A percentile compares a stretch with the other conserved stretches of the same genome.
Conservation (phyloP, 2,888 invertebrate species). For the Eucera pruinosa region DNA sequence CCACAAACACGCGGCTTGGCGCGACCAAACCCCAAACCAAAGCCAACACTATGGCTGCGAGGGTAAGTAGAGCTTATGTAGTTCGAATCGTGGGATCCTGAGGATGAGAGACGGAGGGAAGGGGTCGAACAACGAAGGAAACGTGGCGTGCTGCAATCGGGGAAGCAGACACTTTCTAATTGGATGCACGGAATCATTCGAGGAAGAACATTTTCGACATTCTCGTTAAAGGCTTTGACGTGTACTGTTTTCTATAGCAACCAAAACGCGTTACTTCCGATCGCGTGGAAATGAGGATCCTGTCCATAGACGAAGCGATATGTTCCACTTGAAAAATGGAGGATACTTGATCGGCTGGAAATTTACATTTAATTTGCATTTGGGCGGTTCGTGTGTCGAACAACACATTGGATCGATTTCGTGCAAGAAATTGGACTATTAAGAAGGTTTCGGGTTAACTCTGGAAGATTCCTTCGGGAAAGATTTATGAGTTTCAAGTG, state of each 20-base stretch:
- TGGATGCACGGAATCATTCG: slow-evolving; percentile 52
- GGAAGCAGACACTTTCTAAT: slow-evolving; percentile 53
- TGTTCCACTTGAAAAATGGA: background rate
- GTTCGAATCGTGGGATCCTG: slow-evolving; percentile 68
- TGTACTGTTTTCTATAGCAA: background rate
- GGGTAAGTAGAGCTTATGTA: slow-evolving; percentile 79
- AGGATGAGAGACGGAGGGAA: background rate
- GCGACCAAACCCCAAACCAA: slow-evolving; percentile 83
- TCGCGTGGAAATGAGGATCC: background rate
- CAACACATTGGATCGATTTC: slow-evolving; percentile 2
- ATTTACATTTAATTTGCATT: slow-evolving; percentile 42
- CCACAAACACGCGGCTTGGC: slow-evolving; percentile 84
- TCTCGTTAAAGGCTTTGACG: slow-evolving; percentile 18
- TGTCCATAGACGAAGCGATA: background rate
- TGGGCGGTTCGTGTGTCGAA: background rate
- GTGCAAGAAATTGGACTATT: slow-evolving; percentile 21
- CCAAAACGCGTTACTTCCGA: slow-evolving; percentile 1
- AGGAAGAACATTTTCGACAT: slow-evolving; percentile 30
- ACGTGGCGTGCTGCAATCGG: slow-evolving; percentile 43
- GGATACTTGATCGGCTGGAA: background rate
- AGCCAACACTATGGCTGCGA: slow-evolving; percentile 81
- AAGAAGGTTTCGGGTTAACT: background rate
- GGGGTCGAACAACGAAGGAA: slow-evolving; percentile 21
- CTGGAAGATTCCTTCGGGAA: background rate
- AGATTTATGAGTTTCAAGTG: background rate